Base-by-base conservation (phyloP, 2,888 invertebrate species). In the Morpho achilles region DNA sequence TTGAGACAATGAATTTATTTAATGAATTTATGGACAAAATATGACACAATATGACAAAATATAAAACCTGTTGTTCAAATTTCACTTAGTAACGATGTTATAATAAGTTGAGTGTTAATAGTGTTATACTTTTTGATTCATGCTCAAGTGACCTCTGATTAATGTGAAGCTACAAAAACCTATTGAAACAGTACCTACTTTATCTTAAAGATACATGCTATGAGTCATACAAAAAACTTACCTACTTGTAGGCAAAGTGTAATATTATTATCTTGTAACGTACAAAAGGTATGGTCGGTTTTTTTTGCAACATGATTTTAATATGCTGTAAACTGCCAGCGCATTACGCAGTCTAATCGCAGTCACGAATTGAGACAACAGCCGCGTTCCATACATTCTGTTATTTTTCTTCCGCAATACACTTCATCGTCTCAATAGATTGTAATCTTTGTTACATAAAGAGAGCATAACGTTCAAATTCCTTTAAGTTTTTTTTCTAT, bases 351-450 rank as follows among this genome's bases (percentile, higher is more conserved):
- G 61, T 63, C 59, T 64, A 65, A 66, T 59, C 55, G 57, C 54
- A 64, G 70, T 69, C 67, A 69, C 69, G 66, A 67, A 66, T 67
- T 66, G 64, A 67, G 60, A 64, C 63, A 63, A 65, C 66, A 62
- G 61, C 68, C 64, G 68, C 66, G 65, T 69, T 70, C 68, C 68
- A 62, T 50, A 61, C 63, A 63, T 62, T 56, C 58, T 57, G 51
- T 23, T 56, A 58, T 60, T 60, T 56, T 62, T 63, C 65, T 65
- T 67, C 65, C 65, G 63, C 57, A 60, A 54, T 59, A 61, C 39
- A 59, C 58, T 50, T 54, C 40, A 49, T 50, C 56, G 56, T 53
- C 56, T 54, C 51, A 5, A 56, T 61, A 56, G 59, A 59, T 56
- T 43, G 42, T 51, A 53, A 56, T 56, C 56, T 43, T 55, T 22